Evolutionary conservation across 2,113 vertebrate genomes (phyloP).

Genomic region (Lanius ludovicianus): DNA sequence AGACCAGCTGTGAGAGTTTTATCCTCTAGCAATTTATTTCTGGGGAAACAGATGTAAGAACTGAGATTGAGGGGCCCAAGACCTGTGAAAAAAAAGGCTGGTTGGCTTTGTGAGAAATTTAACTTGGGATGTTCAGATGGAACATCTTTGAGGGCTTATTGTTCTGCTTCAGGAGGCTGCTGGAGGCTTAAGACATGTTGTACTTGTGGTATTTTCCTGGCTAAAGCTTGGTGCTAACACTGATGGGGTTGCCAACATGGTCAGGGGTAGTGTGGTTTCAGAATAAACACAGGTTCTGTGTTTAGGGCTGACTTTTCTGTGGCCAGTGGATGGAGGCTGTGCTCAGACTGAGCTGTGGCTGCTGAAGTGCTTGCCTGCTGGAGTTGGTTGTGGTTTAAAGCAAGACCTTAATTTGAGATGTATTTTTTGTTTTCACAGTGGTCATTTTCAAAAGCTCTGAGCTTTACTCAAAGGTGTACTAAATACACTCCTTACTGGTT

Average conservation of each 20-base stretch:
- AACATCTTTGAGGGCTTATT: neutral
- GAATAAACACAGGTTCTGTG: neutral
- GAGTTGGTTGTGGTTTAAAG: neutral
- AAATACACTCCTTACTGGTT: neutral
- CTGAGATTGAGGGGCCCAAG: neutral
- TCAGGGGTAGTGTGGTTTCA: neutral
- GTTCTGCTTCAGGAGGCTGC: neutral
- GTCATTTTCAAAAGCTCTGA: neutral
- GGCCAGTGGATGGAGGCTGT: neutral
- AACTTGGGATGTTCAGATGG: neutral
- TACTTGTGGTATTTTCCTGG: neutral
- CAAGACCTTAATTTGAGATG: neutral
- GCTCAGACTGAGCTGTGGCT: neutral
- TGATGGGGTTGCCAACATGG: accelerated
- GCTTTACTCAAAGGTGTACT: neutral
- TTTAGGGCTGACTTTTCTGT: neutral
- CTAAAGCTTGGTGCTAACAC: neutral
- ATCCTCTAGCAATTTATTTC: neutral
- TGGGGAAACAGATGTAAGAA: neutral
- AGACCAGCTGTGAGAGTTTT: neutral
- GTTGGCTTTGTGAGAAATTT: neutral
- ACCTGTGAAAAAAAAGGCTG: neutral
- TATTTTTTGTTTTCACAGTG: neutral
- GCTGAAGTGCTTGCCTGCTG: neutral
- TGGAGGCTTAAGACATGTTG: neutral